Base-by-base conservation (phyloP, 2,888 invertebrate genomes). In the Agrilus mali region DNA sequence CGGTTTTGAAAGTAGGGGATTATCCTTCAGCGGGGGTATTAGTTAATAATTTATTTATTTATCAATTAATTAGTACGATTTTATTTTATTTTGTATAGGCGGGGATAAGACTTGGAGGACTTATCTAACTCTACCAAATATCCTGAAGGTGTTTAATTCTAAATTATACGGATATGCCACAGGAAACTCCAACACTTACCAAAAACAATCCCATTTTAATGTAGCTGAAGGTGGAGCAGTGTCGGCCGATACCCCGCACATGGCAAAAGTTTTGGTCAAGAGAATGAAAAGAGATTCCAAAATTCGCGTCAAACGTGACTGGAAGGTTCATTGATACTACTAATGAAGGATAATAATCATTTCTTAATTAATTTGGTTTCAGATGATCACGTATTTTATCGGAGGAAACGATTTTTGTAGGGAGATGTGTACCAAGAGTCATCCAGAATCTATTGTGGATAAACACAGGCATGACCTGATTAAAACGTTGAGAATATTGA, bases 361-460 rank as follows among this genome's bases (percentile, higher is more conserved):
- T 10, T 64, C 70, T 80, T 13, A 20, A 20, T 31, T 13, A 17
- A 44, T 66, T 67, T 36, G 55, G 74, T 66, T 67, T 35, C 55
- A 75, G 72, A 80, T 84, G 73, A 67, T 85, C 38, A 84, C 85
- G 0, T 69, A 85, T 38, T 77, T 84, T 60, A 79, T 83, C 50
- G 84, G 84, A 1, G 82, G 82, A 47, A 84, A 84, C 59, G 83
- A 84, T 60, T 70, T 84, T 37, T 84, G 84, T 56, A 82, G 82
- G 0, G 80, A 78, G 0, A 80, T 82, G 45, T 83, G 83, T 56
- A 74, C 69, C 49, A 69, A 75, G 44, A 71, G 69, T 33, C 72
- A 73, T 0, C 64, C 69, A 0, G 67, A 72, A 15, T 67, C 73
- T n/a, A 78, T 82, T 0, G 75, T 82, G 0, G 57, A 67, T 0